Evolutionary conservation across 92 coral and sea anemone genomes (phyloP).

Genomic region (Epizoanthus ramosus): DNA sequence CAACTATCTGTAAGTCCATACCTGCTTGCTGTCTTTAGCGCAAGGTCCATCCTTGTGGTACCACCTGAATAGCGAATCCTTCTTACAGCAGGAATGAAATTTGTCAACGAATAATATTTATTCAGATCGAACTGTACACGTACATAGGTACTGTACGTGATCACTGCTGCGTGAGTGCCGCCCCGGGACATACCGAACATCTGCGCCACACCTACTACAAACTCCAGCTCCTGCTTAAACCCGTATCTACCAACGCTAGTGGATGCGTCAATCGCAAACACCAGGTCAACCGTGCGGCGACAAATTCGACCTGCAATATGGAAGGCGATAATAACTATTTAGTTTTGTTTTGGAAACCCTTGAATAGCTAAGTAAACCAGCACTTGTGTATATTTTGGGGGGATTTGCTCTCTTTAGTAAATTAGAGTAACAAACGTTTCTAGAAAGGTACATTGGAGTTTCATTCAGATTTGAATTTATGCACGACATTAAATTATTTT

Average conservation of each 20-base stretch:
- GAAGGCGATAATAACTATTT: neutral
- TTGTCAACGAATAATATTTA: conserved; percentile 16
- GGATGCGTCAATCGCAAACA: conserved; percentile 81
- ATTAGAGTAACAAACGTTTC: neutral
- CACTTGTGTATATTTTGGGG: too few relatives aligned
- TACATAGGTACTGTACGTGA: conserved; percentile 68
- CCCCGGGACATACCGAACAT: conserved; percentile 58
- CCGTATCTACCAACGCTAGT: conserved; percentile 65
- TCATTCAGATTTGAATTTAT: too few relatives aligned
- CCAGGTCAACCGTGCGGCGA: conserved; percentile 63
- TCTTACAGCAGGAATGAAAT: conserved; percentile 53
- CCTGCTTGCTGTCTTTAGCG: conserved; percentile 54
- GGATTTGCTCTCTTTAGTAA: neutral
- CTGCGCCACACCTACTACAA: conserved; percentile 52
- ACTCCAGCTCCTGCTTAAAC: conserved; percentile 59
- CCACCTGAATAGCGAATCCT: conserved; percentile 64
- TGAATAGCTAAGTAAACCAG: too few relatives aligned
- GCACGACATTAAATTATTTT: too few relatives aligned
- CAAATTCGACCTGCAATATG: conserved; percentile 44
- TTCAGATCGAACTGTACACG: conserved; percentile 41
- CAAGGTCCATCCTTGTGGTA: conserved; percentile 71
- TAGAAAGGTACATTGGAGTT: too few relatives aligned
- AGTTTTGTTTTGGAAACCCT: neutral
- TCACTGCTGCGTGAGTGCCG: conserved; percentile 73
- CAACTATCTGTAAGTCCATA: too few relatives aligned